These are phyloP conservation scores for Aradophagus sp. DNA, from an alignment of 1,140 invertebrate species.

Conservation along the genomic window DNA sequence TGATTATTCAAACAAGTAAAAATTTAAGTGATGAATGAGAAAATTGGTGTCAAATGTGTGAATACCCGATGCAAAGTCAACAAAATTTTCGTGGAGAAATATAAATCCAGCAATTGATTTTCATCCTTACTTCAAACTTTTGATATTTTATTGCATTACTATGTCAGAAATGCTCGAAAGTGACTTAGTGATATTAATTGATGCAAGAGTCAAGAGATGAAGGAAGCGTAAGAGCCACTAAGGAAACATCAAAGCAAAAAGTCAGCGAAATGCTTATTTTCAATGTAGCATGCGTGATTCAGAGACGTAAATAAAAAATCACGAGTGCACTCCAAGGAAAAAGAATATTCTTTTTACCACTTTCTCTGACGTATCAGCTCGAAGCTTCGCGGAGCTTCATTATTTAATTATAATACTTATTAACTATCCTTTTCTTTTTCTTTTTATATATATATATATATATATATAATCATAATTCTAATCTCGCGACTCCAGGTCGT, in stretches of 20 bases:
- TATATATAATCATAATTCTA: no score
- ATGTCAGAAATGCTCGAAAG: constrained; percentile 47
- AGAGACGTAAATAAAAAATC: constrained; percentile 53
- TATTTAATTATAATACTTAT: constrained; percentile 33
- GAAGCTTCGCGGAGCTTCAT: constrained; percentile 23
- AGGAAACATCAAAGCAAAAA: constrained; percentile 65
- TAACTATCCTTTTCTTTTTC: no score
- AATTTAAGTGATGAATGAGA: no score
- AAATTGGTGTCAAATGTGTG: no score
- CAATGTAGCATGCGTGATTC: constrained; percentile 59
- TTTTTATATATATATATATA: no score
- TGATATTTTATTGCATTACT: constrained; percentile 48
- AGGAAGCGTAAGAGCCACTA: constrained; percentile 58
- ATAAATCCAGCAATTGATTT: constrained; percentile 18
- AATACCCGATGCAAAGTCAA: no score
- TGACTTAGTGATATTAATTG: constrained; percentile 58
- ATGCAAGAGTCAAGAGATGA: constrained; percentile 50
- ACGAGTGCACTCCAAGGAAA: constrained; percentile 44
- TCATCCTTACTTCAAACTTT: constrained; percentile 17
- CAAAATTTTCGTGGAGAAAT: not conserved
- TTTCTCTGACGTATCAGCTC: constrained; percentile 29
- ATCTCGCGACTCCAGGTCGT: no score
- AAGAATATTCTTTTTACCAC: constrained; percentile 51
- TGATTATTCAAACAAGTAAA: no score
- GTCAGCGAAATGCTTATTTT: constrained; percentile 62